Conservation (phyloP, 2,888 invertebrate species). For the Lydus trimaculatus region DNA sequence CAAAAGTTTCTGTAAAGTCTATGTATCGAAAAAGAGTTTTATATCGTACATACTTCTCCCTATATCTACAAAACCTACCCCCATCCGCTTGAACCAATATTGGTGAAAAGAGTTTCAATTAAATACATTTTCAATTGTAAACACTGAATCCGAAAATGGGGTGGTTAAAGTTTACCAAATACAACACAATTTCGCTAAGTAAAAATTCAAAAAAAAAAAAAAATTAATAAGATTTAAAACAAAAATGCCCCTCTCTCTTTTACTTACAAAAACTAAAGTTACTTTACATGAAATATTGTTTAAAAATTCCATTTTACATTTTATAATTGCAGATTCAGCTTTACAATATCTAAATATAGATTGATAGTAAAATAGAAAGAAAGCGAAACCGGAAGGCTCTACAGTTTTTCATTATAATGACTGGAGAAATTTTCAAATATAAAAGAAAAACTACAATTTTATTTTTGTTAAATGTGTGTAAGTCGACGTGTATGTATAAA, state of each 20-base stretch:
- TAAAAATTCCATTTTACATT: constrained; percentile 43
- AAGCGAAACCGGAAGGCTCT: neutral
- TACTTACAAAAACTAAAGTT: constrained; percentile 34
- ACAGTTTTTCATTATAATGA: neutral
- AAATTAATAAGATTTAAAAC: no score
- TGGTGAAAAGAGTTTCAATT: constrained; percentile 54
- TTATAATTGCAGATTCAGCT: constrained; percentile 53
- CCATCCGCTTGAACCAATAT: constrained; percentile 44
- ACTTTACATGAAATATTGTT: constrained; percentile 38
- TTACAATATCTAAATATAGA: constrained; percentile 40
- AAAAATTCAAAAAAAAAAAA: constrained; percentile 37
- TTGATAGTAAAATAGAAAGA: constrained; percentile 16
- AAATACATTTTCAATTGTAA: constrained; percentile 53
- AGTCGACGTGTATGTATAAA: no score
- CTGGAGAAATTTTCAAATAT: neutral
- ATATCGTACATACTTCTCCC: neutral
- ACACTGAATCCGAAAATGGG: constrained; percentile 53
- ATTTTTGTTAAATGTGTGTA: neutral
- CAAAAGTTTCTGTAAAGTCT: neutral
- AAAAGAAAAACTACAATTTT: neutral
- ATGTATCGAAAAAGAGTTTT: constrained; percentile 7
- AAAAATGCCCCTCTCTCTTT: no score
- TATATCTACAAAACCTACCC: constrained; percentile 8
- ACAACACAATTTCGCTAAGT: constrained; percentile 49
- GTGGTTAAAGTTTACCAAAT: constrained; percentile 49